Conservation (phyloP, 2,113 vertebrate genomes). For the Ochotona princeps region DNA sequence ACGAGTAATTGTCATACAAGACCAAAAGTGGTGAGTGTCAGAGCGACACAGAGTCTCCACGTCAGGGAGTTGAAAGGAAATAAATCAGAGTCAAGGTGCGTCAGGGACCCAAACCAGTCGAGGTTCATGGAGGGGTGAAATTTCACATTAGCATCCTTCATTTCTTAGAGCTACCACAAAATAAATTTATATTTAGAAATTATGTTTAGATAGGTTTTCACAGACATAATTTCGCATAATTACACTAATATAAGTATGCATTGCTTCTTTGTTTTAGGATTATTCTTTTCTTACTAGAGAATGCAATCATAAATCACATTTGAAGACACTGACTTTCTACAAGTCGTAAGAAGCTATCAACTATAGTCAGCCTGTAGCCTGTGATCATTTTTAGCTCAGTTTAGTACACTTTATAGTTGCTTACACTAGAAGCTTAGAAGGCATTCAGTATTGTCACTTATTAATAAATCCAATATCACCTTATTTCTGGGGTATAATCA, state of each 20-base stretch:
- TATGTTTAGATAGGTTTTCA: background rate
- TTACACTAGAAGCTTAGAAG: conserved; percentile 30
- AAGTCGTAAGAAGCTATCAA: conserved; percentile 34
- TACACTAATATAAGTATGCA: conserved; percentile 4
- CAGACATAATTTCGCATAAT: background rate
- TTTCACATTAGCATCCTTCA: background rate
- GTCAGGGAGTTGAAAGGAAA: background rate
- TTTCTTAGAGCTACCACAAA: background rate
- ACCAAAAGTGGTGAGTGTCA: background rate
- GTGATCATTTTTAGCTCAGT: background rate
- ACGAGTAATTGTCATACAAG: background rate
- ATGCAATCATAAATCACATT: conserved; percentile 18
- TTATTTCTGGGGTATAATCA: background rate
- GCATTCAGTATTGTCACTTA: background rate
- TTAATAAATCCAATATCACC: conserved; percentile 16
- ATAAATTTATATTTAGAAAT: background rate
- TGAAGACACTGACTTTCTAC: conserved; percentile 22
- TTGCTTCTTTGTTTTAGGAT: background rate
- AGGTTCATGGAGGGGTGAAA: background rate
- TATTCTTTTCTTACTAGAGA: conserved; percentile 38
- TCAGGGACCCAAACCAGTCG: background rate
- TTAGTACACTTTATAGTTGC: conserved; percentile 13
- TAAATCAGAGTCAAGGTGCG: background rate
- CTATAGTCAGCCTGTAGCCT: background rate
- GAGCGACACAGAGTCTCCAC: background rate